Evolutionary conservation across 2,113 vertebrate species (phyloP).

Genomic region (Rhineura floridana): DNA sequence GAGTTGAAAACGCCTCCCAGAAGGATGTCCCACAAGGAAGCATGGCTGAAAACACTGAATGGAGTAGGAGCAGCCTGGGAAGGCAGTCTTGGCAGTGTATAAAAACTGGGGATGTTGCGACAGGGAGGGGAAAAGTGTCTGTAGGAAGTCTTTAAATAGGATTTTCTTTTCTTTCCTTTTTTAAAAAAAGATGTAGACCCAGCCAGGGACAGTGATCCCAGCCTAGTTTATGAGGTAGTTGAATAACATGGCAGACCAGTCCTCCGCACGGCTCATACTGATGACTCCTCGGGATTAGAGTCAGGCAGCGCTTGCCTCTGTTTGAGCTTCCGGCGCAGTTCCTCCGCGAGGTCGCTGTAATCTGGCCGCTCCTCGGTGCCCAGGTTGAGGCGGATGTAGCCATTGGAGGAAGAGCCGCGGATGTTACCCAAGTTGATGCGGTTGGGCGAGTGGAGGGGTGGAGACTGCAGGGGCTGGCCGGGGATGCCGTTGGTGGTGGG

Average conservation of each 20-base stretch:
- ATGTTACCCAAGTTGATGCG: constrained; percentile 92
- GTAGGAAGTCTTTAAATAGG: background rate
- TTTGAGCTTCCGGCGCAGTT: constrained; percentile 82
- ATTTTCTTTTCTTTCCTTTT: accelerated
- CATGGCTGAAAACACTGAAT: background rate
- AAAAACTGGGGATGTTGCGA: background rate
- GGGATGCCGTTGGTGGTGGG: constrained; percentile 84
- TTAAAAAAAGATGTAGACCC: constrained; percentile 27
- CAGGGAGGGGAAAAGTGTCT: background rate
- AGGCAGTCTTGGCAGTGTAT: constrained; percentile 1
- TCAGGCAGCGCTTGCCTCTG: constrained; percentile 93
- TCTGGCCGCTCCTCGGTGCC: constrained; percentile 85
- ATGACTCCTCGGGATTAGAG: constrained; percentile 97
- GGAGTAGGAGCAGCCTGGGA: background rate
- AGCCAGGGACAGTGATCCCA: constrained; percentile 4
- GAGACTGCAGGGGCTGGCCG: constrained; percentile 89
- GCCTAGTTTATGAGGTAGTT: constrained; percentile 73
- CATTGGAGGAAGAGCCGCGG: constrained; percentile 89
- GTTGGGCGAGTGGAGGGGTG: constrained; percentile 80
- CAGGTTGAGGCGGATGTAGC: constrained; percentile 94
- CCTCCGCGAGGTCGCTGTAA: constrained; percentile 79
- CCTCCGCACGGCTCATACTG: constrained; percentile 78
- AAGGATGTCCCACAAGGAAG: background rate
- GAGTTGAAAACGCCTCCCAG: background rate
- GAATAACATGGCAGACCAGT: constrained; percentile 37